Evolutionary conservation across 2,888 invertebrate species (phyloP).

Genomic region (Diplolepis rosae): DNA sequence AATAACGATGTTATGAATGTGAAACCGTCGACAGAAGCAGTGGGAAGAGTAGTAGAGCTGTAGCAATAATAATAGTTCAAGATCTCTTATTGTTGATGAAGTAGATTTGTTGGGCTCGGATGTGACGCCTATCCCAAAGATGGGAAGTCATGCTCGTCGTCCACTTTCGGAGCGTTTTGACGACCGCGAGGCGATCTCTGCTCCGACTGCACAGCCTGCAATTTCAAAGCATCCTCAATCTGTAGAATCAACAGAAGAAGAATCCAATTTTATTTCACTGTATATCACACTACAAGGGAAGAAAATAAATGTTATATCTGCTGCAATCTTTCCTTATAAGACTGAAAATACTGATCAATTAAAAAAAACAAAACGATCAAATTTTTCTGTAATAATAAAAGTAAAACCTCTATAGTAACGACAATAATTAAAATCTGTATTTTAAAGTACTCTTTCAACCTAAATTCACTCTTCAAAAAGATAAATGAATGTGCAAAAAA

Average conservation of each 20-base stretch:
- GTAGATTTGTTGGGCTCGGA: slow-evolving; percentile 52
- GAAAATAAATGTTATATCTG: background rate
- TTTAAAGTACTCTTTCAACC: background rate
- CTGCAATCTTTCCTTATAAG: background rate
- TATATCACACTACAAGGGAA: background rate
- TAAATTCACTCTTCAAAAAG: background rate
- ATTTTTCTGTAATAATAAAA: no score
- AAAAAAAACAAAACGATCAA: no score
- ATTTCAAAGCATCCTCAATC: slow-evolving; percentile 37
- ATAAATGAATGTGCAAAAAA: slow-evolving; percentile 17
- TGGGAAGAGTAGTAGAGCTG: slow-evolving; percentile 58
- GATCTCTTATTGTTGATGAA: slow-evolving; percentile 61
- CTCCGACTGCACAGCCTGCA: slow-evolving; percentile 60
- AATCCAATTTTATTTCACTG: background rate
- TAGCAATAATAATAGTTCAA: slow-evolving; percentile 59
- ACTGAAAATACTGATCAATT: no score
- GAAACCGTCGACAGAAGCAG: slow-evolving; percentile 66
- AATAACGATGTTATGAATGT: slow-evolving; percentile 67
- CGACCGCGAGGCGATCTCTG: slow-evolving; percentile 71
- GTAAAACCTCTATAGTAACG: no score
- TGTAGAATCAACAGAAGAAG: slow-evolving; percentile 7
- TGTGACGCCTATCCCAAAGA: slow-evolving; percentile 83
- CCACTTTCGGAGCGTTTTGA: slow-evolving; percentile 87
- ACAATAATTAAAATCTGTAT: background rate
- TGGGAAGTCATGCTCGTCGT: slow-evolving; percentile 97